phyloP scores from a whole-genome alignment of 2,888 invertebrate species.

The Auanema freiburgensis region DNA sequence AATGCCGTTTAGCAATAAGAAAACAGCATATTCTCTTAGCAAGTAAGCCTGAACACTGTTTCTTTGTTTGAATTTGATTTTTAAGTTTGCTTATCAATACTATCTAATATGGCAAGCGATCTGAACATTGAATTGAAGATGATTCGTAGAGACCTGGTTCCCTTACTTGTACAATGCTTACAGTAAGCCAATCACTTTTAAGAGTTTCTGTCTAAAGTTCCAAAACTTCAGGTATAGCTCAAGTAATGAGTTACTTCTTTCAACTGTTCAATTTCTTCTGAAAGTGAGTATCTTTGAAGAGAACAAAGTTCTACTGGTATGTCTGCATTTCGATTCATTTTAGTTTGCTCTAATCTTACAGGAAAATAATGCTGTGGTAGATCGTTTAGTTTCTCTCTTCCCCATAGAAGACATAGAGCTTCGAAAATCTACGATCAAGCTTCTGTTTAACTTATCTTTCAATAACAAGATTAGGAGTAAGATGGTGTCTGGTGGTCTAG shows the following conservation, averaged over 20 bases:
- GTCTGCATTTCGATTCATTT: not conserved
- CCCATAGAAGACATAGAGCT: conserved; percentile 64
- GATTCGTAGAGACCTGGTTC: conserved; percentile 73
- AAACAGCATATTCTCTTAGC: conserved; percentile 90
- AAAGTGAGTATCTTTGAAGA: conserved; percentile 90
- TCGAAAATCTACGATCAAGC: conserved; percentile 65
- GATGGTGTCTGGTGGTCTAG: conserved; percentile 84
- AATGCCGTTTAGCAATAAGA: conserved; percentile 83
- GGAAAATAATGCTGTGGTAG: conserved; percentile 78
- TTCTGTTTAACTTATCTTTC: conserved; percentile 93
- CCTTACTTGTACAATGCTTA: conserved; percentile 75
- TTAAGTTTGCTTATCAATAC: conserved; percentile 83
- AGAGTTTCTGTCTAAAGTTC: too few relatives aligned
- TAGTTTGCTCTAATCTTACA: conserved; percentile 48
- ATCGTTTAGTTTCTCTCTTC: conserved; percentile 81
- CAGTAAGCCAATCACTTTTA: too few relatives aligned
- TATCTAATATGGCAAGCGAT: conserved; percentile 93
- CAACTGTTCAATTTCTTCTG: conserved; percentile 75
- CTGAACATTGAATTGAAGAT: conserved; percentile 94
- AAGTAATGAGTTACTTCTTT: conserved; percentile 14
- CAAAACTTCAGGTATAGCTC: conserved; percentile 73
- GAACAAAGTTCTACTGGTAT: conserved; percentile 86
- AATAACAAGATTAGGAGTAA: conserved; percentile 82
- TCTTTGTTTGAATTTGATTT: conserved; percentile 16
- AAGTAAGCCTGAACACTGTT: conserved; percentile 64